Base-by-base conservation (phyloP, 2,888 invertebrate species). In the Pachymerium ferrugineum region DNA sequence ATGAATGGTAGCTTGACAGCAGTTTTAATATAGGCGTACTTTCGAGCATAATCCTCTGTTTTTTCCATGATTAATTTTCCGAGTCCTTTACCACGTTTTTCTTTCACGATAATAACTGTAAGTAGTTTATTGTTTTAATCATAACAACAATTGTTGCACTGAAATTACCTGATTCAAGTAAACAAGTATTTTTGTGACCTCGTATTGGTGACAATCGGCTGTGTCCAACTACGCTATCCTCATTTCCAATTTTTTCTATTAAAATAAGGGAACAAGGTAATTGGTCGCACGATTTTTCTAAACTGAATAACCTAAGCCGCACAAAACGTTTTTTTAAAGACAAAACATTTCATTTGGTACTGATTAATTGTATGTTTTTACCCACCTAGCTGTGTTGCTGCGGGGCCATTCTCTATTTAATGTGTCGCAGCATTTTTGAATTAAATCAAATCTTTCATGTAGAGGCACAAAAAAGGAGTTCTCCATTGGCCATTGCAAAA, bases 141-240 rank as follows among this genome's bases (percentile, higher is more conserved):
- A 3, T 29, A 68, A 6, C 25, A 3, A 67, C 25, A 67, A 67
- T 67, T 6, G 14, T 3, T 29, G 22, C 12, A 31, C 33, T 31
- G 19, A n/a, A 14, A n/a, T 16, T 68, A 70, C 70, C 35, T 10
- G 70, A 70, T 70, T 70, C 70, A 33, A 70, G 22, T 14, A 70
- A 35, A 22, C 70, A 70, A 14, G 22, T 33, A 1, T 70, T 1
- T 33, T 70, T 35, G 22, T 35, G 70, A 5, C 70, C 70, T 6
- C 8, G 14, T n/a, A 70, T 25, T 5, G 10, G 14, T 12, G 31
- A 16, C 16, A 70, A 16, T n/a, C 70, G 14, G 31, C 70, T 70
- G 19, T 70, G 70, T 12, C 70, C 70, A 31, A 70, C 6, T 10
- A 70, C 35, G 8, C 25, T 3, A 16, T 29, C 68, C 10, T n/a